These are phyloP conservation scores for Hypena proboscidalis DNA, from an alignment of 2,888 invertebrate species.

Conservation along the genomic window DNA sequence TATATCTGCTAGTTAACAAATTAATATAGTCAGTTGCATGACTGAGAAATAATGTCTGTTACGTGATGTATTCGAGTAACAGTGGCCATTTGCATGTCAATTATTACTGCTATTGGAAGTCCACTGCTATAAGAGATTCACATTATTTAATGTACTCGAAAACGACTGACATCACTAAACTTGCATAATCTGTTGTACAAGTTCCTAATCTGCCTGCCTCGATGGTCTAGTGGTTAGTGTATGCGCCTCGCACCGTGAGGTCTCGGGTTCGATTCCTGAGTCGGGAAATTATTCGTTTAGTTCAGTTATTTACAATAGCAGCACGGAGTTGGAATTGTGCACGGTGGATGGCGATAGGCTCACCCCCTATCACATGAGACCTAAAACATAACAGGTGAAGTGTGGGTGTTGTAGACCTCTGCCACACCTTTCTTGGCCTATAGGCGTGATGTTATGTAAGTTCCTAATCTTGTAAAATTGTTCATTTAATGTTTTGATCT, in stretches of 20 bases:
- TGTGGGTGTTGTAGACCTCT: too few species aligned
- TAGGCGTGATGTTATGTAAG: too few species aligned
- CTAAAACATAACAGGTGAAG: too few species aligned
- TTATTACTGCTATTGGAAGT: slow-evolving; percentile 36
- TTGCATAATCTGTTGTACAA: slow-evolving; percentile 6
- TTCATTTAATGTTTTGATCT: too few species aligned
- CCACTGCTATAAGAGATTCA: slow-evolving; percentile 16
- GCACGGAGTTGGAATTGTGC: too few species aligned
- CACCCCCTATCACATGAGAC: too few species aligned
- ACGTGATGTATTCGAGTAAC: slow-evolving; percentile 22
- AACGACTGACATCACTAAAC: slow-evolving; percentile 9
- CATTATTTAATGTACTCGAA: slow-evolving; percentile 16
- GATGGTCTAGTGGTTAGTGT: slow-evolving; percentile 19
- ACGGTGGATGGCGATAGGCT: too few species aligned
- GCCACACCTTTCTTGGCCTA: too few species aligned
- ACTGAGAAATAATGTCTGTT: slow-evolving; percentile 31
- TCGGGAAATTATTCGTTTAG: too few species aligned
- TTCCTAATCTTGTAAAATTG: too few species aligned
- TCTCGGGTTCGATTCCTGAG: too few species aligned
- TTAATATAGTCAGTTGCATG: slow-evolving; percentile 21
- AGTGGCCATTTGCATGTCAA: slow-evolving; percentile 35
- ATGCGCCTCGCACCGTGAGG: slow-evolving; percentile 10
- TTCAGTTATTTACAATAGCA: too few species aligned
- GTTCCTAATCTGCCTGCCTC: slow-evolving; percentile 28
- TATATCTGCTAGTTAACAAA: slow-evolving; percentile 11